Evolutionary conservation across 1,140 invertebrate genomes (phyloP).

Genomic region (Mya arenaria): DNA sequence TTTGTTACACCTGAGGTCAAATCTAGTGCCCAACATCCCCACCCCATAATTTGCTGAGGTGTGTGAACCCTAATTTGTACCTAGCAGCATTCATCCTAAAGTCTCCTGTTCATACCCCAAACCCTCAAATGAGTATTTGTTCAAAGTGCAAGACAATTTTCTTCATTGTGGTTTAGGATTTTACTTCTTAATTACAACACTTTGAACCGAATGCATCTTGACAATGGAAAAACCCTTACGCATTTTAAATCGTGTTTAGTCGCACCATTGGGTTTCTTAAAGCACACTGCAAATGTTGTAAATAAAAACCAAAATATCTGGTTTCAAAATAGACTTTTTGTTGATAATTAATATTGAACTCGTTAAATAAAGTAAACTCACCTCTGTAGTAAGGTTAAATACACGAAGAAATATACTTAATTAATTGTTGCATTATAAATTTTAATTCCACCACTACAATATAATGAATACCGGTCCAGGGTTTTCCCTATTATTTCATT

Average conservation of each 20-base stretch:
- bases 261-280: not conserved
- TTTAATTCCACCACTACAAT: not conserved
- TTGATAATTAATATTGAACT: constrained; percentile 42
- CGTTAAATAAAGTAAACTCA: not conserved
- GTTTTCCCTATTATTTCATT: not conserved
- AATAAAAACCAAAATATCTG: constrained; percentile 30
- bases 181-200: too few species aligned
- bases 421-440: not conserved
- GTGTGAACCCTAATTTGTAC: not conserved
- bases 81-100: too few species aligned
- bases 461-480: not conserved
- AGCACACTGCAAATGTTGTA: not conserved
- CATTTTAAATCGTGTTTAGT: constrained; percentile 26
- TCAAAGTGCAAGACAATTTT: too few species aligned
- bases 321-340: constrained; percentile 12
- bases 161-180: too few species aligned
- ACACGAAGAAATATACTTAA: not conserved
- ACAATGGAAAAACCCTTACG: too few species aligned
- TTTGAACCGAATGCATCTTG: too few species aligned
- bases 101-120: too few species aligned
- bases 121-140: too few species aligned
- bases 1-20: not conserved
- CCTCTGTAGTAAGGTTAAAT: not conserved
- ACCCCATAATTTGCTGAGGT: not conserved
- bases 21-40: not conserved